Percentiles rank a stretch among this genome's conserved stretches.
Conservation (phyloP, 2,888 invertebrate genomes). For the Dichetophora obliterata region DNA sequence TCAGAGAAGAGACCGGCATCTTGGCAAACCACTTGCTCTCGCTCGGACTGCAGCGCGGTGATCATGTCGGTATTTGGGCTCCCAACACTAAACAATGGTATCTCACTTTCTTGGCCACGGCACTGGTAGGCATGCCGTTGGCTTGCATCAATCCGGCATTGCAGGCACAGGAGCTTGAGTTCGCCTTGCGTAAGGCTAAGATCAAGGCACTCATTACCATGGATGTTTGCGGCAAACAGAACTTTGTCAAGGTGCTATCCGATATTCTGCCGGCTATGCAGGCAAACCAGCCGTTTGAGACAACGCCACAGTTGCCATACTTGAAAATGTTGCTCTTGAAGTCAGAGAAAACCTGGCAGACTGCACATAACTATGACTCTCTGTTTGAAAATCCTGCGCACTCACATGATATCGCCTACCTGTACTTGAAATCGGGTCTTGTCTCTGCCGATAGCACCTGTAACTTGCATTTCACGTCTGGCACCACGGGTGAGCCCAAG, state of each 20-base stretch:
- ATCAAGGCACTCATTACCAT: constrained; percentile 76
- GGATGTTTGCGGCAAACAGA: constrained; percentile 74
- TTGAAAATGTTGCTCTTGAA: constrained; percentile 41
- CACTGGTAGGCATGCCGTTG: constrained; percentile 78
- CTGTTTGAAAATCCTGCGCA: constrained; percentile 53
- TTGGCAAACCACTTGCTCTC: constrained; percentile 78
- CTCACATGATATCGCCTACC: constrained; percentile 33
- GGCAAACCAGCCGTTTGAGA: not conserved
- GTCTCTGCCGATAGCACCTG: constrained; percentile 77
- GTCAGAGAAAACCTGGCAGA: constrained; percentile 57
- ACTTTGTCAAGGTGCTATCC: constrained; percentile 76
- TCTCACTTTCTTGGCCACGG: constrained; percentile 76
- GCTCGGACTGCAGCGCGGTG: constrained; percentile 78
- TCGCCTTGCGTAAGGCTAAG: constrained; percentile 78
- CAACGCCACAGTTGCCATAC: not conserved
- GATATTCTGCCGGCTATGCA: constrained; percentile 72
- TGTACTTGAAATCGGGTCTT: constrained; percentile 64
- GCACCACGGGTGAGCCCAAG: constrained; percentile 81
- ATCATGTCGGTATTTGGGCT: constrained; percentile 82
- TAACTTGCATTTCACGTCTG: constrained; percentile 86
- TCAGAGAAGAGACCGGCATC: constrained; percentile 71
- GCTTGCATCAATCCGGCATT: constrained; percentile 83
- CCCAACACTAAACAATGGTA: constrained; percentile 84
- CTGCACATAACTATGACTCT: constrained; percentile 65
- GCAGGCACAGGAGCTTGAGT: constrained; percentile 76